Evolutionary conservation across 2,797 vertebrate genomes (phyloP), one percentile per base, ranked within the genome.

Genomic region (Xyrichtys novacula): DNA sequence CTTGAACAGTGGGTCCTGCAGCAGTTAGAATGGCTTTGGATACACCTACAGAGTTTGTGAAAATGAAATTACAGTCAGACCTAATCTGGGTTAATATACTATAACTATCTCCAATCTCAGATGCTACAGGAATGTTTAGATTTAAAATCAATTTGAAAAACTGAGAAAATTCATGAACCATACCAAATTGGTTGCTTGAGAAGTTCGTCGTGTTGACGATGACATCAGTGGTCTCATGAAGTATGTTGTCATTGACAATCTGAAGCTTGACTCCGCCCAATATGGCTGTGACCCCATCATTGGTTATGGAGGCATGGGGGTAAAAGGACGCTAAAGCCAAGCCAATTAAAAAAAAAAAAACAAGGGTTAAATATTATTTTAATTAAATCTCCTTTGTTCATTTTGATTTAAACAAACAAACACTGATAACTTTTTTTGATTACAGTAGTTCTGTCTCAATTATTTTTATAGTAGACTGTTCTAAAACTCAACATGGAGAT

Each of bases 121-220:
- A 19, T 22, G 8, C n/a, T 20, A n/a, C n/a, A n/a, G n/a, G n/a
- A n/a, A n/a, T n/a, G n/a, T n/a, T n/a, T n/a, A n/a, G n/a, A n/a
- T 12, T 2, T 34, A 14, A 34, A 34, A 12, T 34, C 32, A 34
- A 34, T 34, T 9, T 3, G 3, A 34, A 34, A 42, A 61, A 15
- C 26, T 48, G 17, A 39, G 6, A 54, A 42, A 40, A 48, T 55
- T 0, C 15, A 42, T 52, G 4, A 20, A 38, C 38, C 38, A 3
- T 78, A 89, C 89, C 87, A 28, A 54, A 23, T 0, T 60, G 58
- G 19, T 47, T 39, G 0, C 5, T 31, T 2, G n/a, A 48, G 72
- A 92, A 91, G 19, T 88, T 38, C 1, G 87, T 89, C 20, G 89
- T 88, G 61, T 92, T 93, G 67, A 93, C 70, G 22, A 93, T 89